These are phyloP conservation scores for Prionailurus viverrinus DNA, from an alignment of 2,113 vertebrate genomes.

Conservation along the genomic window DNA sequence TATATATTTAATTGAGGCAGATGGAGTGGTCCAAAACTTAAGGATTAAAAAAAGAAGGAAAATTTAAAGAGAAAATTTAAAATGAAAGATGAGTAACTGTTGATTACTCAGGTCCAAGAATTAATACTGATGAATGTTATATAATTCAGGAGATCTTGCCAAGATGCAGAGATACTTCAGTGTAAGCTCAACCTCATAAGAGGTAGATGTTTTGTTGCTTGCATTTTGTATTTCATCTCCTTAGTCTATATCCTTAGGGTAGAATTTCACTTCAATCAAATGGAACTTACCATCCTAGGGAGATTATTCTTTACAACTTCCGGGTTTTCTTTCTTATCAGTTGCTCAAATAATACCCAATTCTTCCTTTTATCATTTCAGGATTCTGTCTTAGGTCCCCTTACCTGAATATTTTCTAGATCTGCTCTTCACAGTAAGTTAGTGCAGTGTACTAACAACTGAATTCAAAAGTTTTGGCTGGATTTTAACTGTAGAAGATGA, in stretches of 20 bases:
- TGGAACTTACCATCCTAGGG: background rate
- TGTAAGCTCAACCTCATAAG: background rate
- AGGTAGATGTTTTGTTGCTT: background rate
- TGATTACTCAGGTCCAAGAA: slow-evolving; percentile 63
- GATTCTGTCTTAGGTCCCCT: background rate
- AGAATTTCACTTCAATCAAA: background rate
- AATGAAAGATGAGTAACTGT: slow-evolving; percentile 71
- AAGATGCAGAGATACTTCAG: background rate
- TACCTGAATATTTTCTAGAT: background rate
- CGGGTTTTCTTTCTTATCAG: background rate
- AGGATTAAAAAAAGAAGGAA: slow-evolving; percentile 43
- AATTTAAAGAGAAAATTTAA: slow-evolving; percentile 64
- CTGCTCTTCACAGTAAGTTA: background rate
- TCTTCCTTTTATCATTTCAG: background rate
- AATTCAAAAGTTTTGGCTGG: background rate
- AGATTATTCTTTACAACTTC: background rate
- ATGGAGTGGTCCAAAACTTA: slow-evolving; percentile 70
- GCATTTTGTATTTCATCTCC: background rate
- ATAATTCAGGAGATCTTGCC: slow-evolving; percentile 33
- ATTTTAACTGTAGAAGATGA: background rate
- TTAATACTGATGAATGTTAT: slow-evolving; percentile 66
- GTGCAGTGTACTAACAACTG: background rate
- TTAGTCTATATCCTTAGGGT: background rate
- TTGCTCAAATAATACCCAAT: background rate
- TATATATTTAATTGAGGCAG: slow-evolving; percentile 69